Conservation (phyloP, 2,888 invertebrate genomes). For the Girardia tigrina region DNA sequence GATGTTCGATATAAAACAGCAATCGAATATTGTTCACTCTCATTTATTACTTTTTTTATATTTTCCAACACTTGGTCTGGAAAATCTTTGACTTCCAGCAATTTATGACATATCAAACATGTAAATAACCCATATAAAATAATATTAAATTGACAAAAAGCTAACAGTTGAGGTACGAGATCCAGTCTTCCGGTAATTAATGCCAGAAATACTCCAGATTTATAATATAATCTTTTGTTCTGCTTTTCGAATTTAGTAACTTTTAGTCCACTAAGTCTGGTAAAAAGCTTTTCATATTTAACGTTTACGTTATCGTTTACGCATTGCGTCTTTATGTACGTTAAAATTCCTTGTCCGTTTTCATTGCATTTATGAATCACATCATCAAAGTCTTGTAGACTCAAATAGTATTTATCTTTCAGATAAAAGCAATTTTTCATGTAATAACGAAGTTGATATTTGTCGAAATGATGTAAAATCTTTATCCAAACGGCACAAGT, state of each 20-base stretch:
- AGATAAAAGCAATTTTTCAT: background rate
- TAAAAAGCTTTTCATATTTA: background rate
- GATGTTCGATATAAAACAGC: background rate
- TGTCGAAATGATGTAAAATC: background rate
- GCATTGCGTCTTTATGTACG: background rate
- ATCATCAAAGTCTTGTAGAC: background rate
- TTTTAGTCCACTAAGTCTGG: background rate
- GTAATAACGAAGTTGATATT: background rate
- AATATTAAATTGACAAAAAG: background rate
- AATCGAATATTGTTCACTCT: background rate
- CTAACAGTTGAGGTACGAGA: background rate
- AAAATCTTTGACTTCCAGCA: background rate
- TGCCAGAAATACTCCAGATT: background rate
- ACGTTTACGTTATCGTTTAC: background rate
- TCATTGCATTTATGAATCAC: background rate
- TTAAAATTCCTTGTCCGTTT: background rate
- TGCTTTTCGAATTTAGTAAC: background rate
- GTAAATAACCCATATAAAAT: background rate
- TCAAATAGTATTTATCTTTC: background rate
- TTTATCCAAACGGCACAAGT: background rate
- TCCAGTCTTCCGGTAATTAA: background rate
- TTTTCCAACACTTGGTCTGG: background rate
- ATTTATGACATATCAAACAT: background rate
- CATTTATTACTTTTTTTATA: background rate
- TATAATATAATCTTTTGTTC: background rate